Conservation (phyloP, 2,113 vertebrate species). For the Mus musculus region GRCm39 chr2:146673501-146674000, state of each 20-base stretch:
- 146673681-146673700: slow-evolving; percentile 75
- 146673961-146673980: slow-evolving; percentile 53
- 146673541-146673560: slow-evolving; percentile 70
- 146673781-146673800: too few relatives aligned
- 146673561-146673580: slow-evolving; percentile 74
- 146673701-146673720: slow-evolving; percentile 75
- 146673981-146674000: slow-evolving; percentile 53
- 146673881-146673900: slow-evolving; percentile 15
- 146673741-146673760: too few relatives aligned
- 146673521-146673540: slow-evolving; percentile 57
- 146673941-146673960: slow-evolving; percentile 60
- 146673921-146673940: slow-evolving; percentile 75
- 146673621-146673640: slow-evolving; percentile 68
- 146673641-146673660: slow-evolving; percentile 68
- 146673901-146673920: slow-evolving; percentile 13
- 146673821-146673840: slow-evolving; percentile 51
- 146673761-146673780: too few relatives aligned
- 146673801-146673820: slow-evolving; percentile 55
- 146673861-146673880: slow-evolving; percentile 65
- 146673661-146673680: slow-evolving; percentile 74
- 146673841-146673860: slow-evolving; percentile 58
- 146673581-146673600: slow-evolving; percentile 63
- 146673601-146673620: slow-evolving; percentile 72
- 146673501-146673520: slow-evolving; percentile 65
- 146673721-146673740: slow-evolving; percentile 65